These are phyloP conservation scores for Ophioninae sp. DNA, from an alignment of 2,888 invertebrate genomes.

Conservation along the genomic window DNA sequence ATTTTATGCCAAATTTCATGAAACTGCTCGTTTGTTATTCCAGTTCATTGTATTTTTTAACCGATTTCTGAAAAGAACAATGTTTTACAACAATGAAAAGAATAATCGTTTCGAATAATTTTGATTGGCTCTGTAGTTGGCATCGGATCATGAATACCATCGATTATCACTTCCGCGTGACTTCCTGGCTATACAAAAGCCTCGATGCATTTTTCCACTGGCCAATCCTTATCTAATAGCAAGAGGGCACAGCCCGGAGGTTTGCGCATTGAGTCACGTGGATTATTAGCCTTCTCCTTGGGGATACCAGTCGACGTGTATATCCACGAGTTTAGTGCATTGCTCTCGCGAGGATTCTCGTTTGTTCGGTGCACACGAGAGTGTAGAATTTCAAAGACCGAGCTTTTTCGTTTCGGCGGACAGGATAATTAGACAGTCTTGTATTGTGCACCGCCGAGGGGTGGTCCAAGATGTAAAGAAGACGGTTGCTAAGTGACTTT, in stretches of 20 bases:
- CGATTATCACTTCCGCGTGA: background rate
- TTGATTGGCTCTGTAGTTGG: no score
- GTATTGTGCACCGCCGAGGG: background rate
- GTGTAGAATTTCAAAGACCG: constrained; percentile 47
- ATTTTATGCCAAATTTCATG: background rate
- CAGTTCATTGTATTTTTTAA: no score
- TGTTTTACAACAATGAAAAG: no score
- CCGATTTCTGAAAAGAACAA: background rate
- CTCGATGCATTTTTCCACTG: background rate
- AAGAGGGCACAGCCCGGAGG: constrained; percentile 5
- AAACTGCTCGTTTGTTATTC: no score
- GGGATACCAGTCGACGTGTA: background rate
- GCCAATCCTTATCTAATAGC: background rate
- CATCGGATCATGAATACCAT: background rate
- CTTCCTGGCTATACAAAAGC: background rate
- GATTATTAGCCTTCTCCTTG: background rate
- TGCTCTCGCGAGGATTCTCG: constrained; percentile 10
- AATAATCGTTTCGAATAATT: no score
- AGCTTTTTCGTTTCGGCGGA: background rate
- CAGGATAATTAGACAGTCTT: constrained; percentile 23
- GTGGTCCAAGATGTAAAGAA: constrained; percentile 19
- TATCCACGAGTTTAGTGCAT: background rate
- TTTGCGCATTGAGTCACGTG: background rate
- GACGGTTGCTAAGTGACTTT: constrained; percentile 1
- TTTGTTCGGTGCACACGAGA: background rate